Evolutionary conservation across 2,113 vertebrate genomes (phyloP), one percentile per base, ranked within the genome.

Genomic region (Paradoxurus hermaphroditus): DNA sequence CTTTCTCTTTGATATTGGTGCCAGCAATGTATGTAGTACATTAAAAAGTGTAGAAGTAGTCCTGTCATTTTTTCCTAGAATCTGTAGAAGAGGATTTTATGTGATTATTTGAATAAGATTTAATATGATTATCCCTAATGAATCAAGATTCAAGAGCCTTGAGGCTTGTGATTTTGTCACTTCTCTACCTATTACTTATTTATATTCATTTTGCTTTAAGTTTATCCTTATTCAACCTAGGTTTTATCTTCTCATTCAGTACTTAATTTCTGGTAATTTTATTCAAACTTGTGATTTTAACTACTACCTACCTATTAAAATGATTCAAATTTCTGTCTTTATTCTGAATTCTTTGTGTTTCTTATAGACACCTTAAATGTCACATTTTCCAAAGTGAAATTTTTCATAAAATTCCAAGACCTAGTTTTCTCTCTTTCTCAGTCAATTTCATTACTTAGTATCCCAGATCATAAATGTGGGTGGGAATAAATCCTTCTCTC

Each of bases 21-120:
- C n/a, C 31, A 67, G 4, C 18, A 75, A 10, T 91, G 1, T 82
- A 75, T 70, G 81, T 93, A 65, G 9, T 83, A 34, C 4, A 25
- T 77, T 72, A 77, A 15, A 91, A 97, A 81, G 92, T 36, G 7
- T 84, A 62, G 29, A 59, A 51, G 21, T 87, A 85, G 29, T 93
- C 51, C 9, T 93, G 46, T 56, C 56, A 89, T 0, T 67, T 73
- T 77, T 88, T 72, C 31, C n/a, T 91, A 12, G 49, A 95, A 94
- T 25, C 62, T 86, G 21, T 70, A 94, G 56, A 59, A 95, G 25
- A 95, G n/a, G 91, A 85, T 97, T 95, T 94, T 86, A 39, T 8
- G 18, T 34, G 63, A 7, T 39, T 95, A 7, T 82, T 53, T 93
- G 29, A 95, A 27, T 92, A 96, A 29, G 15, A n/a, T 62, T 96